Base-by-base conservation (phyloP, 1,140 invertebrate genomes). In the Aphaenogaster floridana region DNA sequence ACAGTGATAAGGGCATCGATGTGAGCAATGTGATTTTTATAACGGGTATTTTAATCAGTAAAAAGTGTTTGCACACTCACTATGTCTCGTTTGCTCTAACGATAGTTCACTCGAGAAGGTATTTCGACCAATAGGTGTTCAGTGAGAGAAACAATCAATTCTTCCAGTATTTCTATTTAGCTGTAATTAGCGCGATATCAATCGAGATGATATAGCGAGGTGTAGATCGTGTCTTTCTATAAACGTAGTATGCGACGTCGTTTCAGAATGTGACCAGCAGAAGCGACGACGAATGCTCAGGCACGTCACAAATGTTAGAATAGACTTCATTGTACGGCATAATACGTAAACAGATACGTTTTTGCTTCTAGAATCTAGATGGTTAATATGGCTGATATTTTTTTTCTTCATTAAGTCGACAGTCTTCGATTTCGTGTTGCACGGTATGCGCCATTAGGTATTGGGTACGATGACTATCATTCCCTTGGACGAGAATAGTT, bases 91-190 rank as follows among this genome's bases (percentile, higher is more conserved):
- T 85, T 50, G n/a, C 45, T 64, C 36, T 42, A 52, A 48, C 36
- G n/a, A 63, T 28, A 78, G 72, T 3, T 63, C 34, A 64, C 59
- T 78, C 72, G 72, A 52, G 54, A 85, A 63, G 54, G 45, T 28
- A 17, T 84, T 72, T 63, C 80, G 86, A 84, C 86, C 86, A 87
- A 83, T 72, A 87, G 86, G 86, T 87, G 86, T 87, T 87, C 86
- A 87, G 68, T 72, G 59, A 83, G 48, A 72, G 68, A 84, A 84
- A 74, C 79, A 87, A 86, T 84, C 78, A 84, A 72, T 84, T 84
- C 79, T 87, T 84, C 79, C 86, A 77, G 36, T 87, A 87, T 87
- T 87, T 88, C 86, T 66, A 81, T 28, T 86, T 66, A 64, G 61
- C 63, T 48, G 76, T 86, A 86, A 80, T 68, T 78, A 80, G 52